phyloP scores from a whole-genome alignment of 2,113 vertebrate species.

The Uria lomvia region DNA sequence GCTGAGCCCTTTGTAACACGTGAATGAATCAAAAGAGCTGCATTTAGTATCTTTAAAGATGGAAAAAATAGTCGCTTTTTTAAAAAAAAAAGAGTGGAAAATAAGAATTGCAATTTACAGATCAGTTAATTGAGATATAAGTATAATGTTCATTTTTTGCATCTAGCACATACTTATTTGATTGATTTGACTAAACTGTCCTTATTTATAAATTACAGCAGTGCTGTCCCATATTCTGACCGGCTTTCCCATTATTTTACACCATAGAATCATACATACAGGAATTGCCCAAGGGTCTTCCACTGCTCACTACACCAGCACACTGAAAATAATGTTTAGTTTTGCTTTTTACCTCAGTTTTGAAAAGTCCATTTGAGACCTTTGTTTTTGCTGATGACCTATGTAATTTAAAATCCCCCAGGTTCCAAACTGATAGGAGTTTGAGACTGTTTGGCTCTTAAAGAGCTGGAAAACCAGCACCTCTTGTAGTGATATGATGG shows the following conservation, averaged over 20 bases:
- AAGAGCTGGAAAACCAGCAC: neutral
- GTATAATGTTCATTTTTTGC: neutral
- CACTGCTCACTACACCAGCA: neutral
- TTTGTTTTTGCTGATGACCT: neutral
- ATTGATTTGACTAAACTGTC: neutral
- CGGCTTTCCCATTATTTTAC: neutral
- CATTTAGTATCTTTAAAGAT: neutral
- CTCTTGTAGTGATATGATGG: neutral
- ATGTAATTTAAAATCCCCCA: neutral
- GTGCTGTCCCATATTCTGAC: neutral
- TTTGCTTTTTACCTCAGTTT: neutral
- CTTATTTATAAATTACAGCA: neutral
- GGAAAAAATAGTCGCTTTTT: neutral
- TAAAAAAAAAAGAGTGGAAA: neutral
- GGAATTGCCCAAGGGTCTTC: neutral
- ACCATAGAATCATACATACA: neutral
- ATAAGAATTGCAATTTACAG: neutral
- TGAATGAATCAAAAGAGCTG: neutral
- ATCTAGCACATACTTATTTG: neutral
- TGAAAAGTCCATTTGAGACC: neutral
- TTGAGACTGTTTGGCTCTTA: neutral
- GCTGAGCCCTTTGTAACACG: neutral
- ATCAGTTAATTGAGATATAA: neutral
- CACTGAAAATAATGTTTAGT: neutral
- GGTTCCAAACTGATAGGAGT: neutral